Base-by-base conservation (phyloP, 2,797 vertebrate species). In the Harpagifer antarcticus region DNA sequence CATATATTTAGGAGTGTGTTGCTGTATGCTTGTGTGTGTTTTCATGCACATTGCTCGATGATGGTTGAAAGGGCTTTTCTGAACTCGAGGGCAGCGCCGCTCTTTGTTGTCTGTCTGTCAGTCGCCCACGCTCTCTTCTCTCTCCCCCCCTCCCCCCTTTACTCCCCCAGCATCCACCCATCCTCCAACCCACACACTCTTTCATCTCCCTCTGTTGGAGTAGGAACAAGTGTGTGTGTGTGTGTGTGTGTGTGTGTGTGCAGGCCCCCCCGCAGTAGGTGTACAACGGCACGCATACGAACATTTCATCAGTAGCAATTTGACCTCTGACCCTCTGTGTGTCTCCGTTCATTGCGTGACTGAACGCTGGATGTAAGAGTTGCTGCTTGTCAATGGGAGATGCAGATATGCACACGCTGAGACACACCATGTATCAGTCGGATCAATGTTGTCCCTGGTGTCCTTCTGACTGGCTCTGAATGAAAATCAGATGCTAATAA, bases 81-180 rank as follows among this genome's bases (percentile, higher is more conserved):
- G 86, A 91, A 91, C 87, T 90, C 72, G 33, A 16, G 81, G 85
- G 66, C 74, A 83, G 76, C 23, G 33, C 80, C 74, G 71, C 73
- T 82, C 86, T 88, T 90, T 92, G 88, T 91, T 92, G 88, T 91
- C 59, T 82, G 70, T 76, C 81, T 75, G 76, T 88, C 66, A 68
- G 61, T 80, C 56, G 50, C 88, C 83, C 70, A 81, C 76, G 3
- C 78, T 70, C 76, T 66, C 47, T 43, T 71, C 75, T 67, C 75
- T 67, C 43, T 43, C n/a, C 64, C 50, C 50, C 67, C 65, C 73
- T 62, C 76, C 65, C 56, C 59, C 72, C 40, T 74, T 59, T 76
- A 69, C 52, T 57, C 73, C 40, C 58, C 48, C 81, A 70, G 15
- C 85, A 73, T 74, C 76, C 68, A 71, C 74, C 79, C 70, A 76